phyloP scores from a whole-genome alignment of 2,797 vertebrate species.

The Diplodus sargus region DNA sequence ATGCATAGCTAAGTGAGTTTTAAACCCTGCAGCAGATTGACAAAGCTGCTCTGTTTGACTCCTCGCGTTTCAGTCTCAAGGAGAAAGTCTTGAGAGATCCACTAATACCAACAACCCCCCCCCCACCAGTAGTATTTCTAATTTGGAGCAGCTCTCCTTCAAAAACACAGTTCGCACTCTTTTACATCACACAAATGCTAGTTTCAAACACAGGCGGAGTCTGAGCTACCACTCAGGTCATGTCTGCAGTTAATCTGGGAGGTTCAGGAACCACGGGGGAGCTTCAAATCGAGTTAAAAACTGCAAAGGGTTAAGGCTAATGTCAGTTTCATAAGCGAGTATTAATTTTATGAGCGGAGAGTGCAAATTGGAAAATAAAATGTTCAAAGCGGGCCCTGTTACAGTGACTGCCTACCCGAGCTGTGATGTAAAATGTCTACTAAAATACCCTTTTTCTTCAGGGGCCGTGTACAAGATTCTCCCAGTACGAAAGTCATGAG shows the following conservation, averaged over 20 bases:
- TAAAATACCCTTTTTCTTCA: neutral
- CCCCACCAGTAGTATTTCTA: neutral
- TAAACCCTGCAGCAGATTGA: neutral
- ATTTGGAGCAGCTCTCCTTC: neutral
- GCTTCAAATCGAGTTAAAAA: neutral
- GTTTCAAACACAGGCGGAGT: constrained; percentile 6
- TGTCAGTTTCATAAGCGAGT: neutral
- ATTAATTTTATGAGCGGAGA: neutral
- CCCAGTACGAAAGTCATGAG: neutral
- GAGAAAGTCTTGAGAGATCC: neutral
- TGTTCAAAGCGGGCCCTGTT: neutral
- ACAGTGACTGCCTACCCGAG: neutral
- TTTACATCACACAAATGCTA: constrained; percentile 15
- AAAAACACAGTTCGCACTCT: neutral
- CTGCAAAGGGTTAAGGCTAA: neutral
- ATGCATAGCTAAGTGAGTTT: neutral
- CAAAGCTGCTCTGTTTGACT: neutral
- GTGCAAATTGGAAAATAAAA: neutral
- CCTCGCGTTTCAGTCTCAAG: neutral
- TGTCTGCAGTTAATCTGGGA: neutral
- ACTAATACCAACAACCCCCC: neutral
- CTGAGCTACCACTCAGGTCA: neutral
- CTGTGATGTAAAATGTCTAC: neutral
- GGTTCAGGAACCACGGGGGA: neutral
- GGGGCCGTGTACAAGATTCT: neutral